A percentile compares a stretch with the other conserved stretches of the same genome.
These are phyloP conservation scores for Ptychadena robeensis DNA, from an alignment of 2,797 vertebrate species.

Conservation along the genomic window DNA sequence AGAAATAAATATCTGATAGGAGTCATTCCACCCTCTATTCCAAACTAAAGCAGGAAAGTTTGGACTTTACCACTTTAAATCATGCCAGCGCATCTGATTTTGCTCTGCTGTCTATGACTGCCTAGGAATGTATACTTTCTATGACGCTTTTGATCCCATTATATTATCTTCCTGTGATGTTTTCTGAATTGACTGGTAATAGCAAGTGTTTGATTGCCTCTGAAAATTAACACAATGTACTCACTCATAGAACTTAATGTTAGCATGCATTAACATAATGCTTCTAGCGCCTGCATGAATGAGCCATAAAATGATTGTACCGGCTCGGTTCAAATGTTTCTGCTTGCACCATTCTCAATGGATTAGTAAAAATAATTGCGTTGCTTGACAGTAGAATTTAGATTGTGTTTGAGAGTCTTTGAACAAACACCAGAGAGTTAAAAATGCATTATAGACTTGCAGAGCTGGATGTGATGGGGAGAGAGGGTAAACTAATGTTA, in stretches of 20 bases:
- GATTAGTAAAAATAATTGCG: conserved; percentile 71
- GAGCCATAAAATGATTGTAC: conserved; percentile 67
- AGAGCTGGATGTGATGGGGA: conserved; percentile 50
- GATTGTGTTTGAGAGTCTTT: conserved; percentile 70
- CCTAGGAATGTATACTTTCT: conserved; percentile 9
- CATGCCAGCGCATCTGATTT: neutral
- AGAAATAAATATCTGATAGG: too few species aligned
- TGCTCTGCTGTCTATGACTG: neutral
- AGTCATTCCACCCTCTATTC: neutral
- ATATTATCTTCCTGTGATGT: conserved; percentile 42
- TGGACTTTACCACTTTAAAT: neutral
- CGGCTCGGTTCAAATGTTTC: conserved; percentile 66
- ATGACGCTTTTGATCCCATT: conserved; percentile 59
- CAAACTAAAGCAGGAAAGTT: neutral
- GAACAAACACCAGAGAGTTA: conserved; percentile 70
- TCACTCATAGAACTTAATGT: conserved; percentile 67
- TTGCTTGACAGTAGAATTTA: conserved; percentile 70
- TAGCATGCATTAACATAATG: conserved; percentile 70
- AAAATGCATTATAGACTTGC: conserved; percentile 68
- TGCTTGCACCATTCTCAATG: conserved; percentile 68
- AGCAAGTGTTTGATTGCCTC: conserved; percentile 64
- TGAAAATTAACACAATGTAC: conserved; percentile 65
- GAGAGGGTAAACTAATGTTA: conserved; percentile 64
- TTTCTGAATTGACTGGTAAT: conserved; percentile 64
- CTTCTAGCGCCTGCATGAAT: conserved; percentile 65